Evolutionary conservation across 2,113 vertebrate species (phyloP), one percentile per base, ranked within the genome.

Genomic region (Corythoichthys haematopterus): DNA sequence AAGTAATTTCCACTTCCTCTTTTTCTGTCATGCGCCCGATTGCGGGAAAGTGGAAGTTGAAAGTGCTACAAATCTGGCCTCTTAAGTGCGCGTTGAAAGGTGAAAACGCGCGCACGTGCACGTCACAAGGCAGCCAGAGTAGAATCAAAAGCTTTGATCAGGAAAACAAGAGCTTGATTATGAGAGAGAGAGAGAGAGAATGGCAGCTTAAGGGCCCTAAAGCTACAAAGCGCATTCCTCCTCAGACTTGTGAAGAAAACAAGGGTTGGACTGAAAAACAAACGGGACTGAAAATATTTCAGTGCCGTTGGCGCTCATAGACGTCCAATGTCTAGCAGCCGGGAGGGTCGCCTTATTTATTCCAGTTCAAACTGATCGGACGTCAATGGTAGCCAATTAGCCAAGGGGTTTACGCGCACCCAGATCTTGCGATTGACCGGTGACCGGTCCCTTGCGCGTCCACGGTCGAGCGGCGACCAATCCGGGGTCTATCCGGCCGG

Each of bases 101-200:
- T 16, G 13, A 62, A 43, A 16, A 7, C 15, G 2, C 36, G 2
- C 15, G 12, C 6, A 48, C 11, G 20, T 77, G 55, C 81, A 64
- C 64, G 80, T 79, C 75, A 78, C 14, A 71, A 65, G 77, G 77
- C 65, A 9, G 36, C 63, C 40, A 61, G 51, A 71, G 72, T 53
- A 70, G 72, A 80, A 79, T 73, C 40, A 70, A 83, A 70, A 71
- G 6, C 5, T 46, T 69, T 33, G 56, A 28, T 0, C 8, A 9
- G 3, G 16, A 83, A 87, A 79, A 80, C 84, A 90, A 91, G 52
- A 71, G 81, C 33, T 40, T 69, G 64, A 71, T 88, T 88, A 88
- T 87, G 20, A 28, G 20, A 28, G 20, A 0, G 20, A 28, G 20
- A 28, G 20, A 0, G 6, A 43, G 20, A 40, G 72, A 66, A 0